These are phyloP conservation scores for Meteorus colon DNA, from an alignment of 2,888 invertebrate genomes.

Conservation along the genomic window DNA sequence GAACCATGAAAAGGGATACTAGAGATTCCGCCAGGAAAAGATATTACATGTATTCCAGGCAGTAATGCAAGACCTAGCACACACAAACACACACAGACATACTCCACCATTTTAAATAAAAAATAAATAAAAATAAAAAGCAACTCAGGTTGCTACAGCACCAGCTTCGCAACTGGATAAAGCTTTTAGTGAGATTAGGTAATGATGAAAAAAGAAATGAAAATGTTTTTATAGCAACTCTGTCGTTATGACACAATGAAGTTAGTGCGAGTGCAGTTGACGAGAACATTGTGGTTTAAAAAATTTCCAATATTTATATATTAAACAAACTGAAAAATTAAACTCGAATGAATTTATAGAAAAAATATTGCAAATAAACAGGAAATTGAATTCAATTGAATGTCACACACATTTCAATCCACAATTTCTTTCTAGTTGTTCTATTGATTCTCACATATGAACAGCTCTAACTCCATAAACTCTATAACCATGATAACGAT, in stretches of 20 bases:
- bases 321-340: neutral
- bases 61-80: neutral
- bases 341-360: neutral
- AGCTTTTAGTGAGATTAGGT: constrained; percentile 41
- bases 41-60: constrained; percentile 25
- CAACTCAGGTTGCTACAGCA: neutral
- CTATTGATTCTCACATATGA: neutral
- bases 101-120: neutral
- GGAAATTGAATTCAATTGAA: neutral
- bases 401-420: neutral
- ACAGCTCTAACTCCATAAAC: neutral
- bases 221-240: neutral
- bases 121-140: constrained; percentile 7
- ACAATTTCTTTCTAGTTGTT: neutral
- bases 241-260: constrained; percentile 1
- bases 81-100: neutral
- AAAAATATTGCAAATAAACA: neutral
- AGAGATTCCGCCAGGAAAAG: neutral
- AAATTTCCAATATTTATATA: neutral
- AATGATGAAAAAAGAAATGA: constrained; percentile 18
- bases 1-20: neutral
- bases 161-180: constrained; percentile 15
- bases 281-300: neutral
- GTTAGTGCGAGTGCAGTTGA: neutral
- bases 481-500: neutral